Evolutionary conservation across 2,888 invertebrate genomes (phyloP).

Genomic region (Synergus umbraculus): DNA sequence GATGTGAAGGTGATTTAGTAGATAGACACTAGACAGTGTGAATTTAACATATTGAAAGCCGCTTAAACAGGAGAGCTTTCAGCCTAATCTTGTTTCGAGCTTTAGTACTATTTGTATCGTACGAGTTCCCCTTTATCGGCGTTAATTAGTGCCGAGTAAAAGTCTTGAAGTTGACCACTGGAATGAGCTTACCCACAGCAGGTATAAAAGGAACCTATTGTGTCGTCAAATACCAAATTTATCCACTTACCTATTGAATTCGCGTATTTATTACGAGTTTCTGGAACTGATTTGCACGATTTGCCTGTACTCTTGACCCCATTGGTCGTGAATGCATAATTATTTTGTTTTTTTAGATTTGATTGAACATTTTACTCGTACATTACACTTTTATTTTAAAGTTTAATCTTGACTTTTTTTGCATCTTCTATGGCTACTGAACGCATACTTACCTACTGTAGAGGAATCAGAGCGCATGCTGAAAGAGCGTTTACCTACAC

Average conservation of each 20-base stretch:
- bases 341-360: background rate
- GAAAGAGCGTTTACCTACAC: slow-evolving; percentile 51
- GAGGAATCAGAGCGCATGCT: slow-evolving; percentile 53
- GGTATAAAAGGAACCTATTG: slow-evolving; percentile 55
- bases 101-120: background rate
- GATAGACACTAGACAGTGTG: background rate
- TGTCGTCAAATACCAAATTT: slow-evolving; percentile 34
- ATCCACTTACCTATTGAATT: slow-evolving; percentile 4
- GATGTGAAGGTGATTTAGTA: background rate
- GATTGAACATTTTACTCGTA: background rate
- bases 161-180: slow-evolving; percentile 36
- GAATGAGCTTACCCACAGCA: slow-evolving; percentile 55
- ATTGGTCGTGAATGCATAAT: slow-evolving; percentile 47
- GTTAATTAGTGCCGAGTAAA: slow-evolving; percentile 5
- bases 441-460: slow-evolving; percentile 54
- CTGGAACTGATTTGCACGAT: slow-evolving; percentile 52
- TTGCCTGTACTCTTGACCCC: slow-evolving; percentile 46
- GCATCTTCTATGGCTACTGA: slow-evolving; percentile 36
- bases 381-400: background rate
- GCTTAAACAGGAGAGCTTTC: background rate
- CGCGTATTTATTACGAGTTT: background rate
- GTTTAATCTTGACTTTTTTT: background rate
- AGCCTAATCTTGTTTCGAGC: slow-evolving; percentile 35
- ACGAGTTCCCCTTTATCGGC: slow-evolving; percentile 27
- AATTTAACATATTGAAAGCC: background rate